Evolutionary conservation across 2,888 invertebrate genomes (phyloP).

Genomic region (Adelphocoris suturalis): DNA sequence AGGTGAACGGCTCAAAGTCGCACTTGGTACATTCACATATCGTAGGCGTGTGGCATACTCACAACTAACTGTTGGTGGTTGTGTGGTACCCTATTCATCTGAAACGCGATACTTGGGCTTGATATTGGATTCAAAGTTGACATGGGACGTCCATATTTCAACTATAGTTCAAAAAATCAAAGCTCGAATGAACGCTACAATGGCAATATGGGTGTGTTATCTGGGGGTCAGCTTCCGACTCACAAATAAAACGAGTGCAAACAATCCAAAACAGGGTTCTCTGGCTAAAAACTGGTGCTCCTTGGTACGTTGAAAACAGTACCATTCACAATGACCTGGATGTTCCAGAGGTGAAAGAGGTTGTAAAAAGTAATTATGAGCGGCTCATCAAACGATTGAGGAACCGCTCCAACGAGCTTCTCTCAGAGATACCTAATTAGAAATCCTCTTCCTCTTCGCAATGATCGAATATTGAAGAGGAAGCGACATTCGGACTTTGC

Average conservation of each 20-base stretch:
- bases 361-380: not conserved
- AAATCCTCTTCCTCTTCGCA: not conserved
- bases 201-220: slow-evolving; percentile 55
- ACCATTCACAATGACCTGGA: not conserved
- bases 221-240: slow-evolving; percentile 53
- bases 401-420: slow-evolving; percentile 37
- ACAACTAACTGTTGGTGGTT: too few relatives aligned
- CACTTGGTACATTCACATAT: slow-evolving; percentile 30
- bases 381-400: not conserved
- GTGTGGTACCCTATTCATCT: not conserved
- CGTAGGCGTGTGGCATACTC: not conserved
- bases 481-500: too few relatives aligned
- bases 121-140: slow-evolving; percentile 22
- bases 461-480: not conserved
- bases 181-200: not conserved
- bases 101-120: slow-evolving; percentile 18
- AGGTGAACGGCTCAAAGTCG: slow-evolving; percentile 28
- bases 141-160: slow-evolving; percentile 28
- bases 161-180: slow-evolving; percentile 28
- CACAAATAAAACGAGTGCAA: slow-evolving; percentile 46
- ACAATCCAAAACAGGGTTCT: slow-evolving; percentile 56
- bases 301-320: slow-evolving; percentile 18
- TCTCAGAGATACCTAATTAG: not conserved
- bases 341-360: slow-evolving; percentile 18
- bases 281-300: slow-evolving; percentile 40